Evolutionary conservation across 2,888 invertebrate genomes (phyloP).

Genomic region (Callyntrura sp.): DNA sequence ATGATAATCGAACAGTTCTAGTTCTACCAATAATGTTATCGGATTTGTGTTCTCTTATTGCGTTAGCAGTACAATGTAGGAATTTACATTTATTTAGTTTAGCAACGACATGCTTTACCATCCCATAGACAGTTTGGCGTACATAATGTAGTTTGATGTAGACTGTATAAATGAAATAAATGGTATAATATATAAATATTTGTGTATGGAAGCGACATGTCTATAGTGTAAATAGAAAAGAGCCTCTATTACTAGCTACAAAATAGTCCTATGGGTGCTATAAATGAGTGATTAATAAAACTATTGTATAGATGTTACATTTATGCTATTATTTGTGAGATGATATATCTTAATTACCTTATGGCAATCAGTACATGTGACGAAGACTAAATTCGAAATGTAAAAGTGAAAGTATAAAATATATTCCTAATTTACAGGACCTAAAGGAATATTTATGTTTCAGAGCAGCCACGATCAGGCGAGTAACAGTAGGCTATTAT

Average conservation of each 20-base stretch:
- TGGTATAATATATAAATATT: background rate
- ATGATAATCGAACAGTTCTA: conserved; percentile 23
- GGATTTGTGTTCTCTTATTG: conserved; percentile 55
- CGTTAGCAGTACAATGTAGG: background rate
- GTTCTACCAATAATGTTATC: background rate
- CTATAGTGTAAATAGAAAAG: conserved; percentile 9
- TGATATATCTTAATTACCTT: background rate
- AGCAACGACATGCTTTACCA: background rate
- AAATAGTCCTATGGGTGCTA: conserved; percentile 50
- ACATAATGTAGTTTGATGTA: background rate
- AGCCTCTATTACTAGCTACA: no score
- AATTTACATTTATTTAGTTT: background rate
- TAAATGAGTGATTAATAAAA: conserved; percentile 44
- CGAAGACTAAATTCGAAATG: conserved; percentile 49
- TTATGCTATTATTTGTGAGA: background rate
- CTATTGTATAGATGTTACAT: background rate
- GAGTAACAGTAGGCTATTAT: no score
- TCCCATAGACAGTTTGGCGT: background rate
- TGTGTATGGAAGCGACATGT: background rate
- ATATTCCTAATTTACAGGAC: no score
- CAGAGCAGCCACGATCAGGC: no score
- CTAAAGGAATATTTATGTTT: no score
- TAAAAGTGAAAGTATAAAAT: conserved; percentile 60
- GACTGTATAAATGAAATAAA: no score
- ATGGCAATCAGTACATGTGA: conserved; percentile 55